These are phyloP conservation scores for Galerucella pusilla DNA, from an alignment of 2,888 invertebrate genomes.

Conservation along the genomic window DNA sequence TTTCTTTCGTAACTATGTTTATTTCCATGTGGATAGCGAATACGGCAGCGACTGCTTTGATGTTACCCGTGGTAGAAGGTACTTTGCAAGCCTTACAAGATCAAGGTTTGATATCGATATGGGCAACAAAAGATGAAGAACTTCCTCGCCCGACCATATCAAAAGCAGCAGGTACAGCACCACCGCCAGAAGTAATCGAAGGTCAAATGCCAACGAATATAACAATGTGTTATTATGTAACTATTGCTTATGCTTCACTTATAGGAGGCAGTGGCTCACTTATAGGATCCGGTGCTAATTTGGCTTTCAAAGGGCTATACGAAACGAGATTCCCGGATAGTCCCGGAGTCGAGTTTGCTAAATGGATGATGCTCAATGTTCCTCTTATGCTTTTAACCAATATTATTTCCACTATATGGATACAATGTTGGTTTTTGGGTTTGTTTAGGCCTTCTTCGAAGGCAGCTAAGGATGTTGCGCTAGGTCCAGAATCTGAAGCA, in stretches of 20 bases:
- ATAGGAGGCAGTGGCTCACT: constrained; percentile 69
- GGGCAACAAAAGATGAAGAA: constrained; percentile 57
- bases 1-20: constrained; percentile 90
- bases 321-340: constrained; percentile 68
- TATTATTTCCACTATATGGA: constrained; percentile 78
- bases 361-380: constrained; percentile 87
- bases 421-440: constrained; percentile 85
- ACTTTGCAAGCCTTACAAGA: constrained; percentile 83
- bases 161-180: not conserved
- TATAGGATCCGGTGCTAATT: constrained; percentile 82
- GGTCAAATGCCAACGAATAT: constrained; percentile 73
- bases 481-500: constrained; percentile 67
- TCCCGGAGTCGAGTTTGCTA: constrained; percentile 77
- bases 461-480: constrained; percentile 55
- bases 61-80: constrained; percentile 91
- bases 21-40: constrained; percentile 98
- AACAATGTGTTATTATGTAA: constrained; percentile 81
- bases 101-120: constrained; percentile 76
- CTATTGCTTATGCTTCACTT: constrained; percentile 83
- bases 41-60: constrained; percentile 93
- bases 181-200: constrained; percentile 24
- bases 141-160: not conserved
- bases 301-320: constrained; percentile 78
- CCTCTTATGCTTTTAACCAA: constrained; percentile 86
- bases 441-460: constrained; percentile 66